Evolutionary conservation across 2,888 invertebrate genomes (phyloP).

Genomic region (Cabera pusaria): DNA sequence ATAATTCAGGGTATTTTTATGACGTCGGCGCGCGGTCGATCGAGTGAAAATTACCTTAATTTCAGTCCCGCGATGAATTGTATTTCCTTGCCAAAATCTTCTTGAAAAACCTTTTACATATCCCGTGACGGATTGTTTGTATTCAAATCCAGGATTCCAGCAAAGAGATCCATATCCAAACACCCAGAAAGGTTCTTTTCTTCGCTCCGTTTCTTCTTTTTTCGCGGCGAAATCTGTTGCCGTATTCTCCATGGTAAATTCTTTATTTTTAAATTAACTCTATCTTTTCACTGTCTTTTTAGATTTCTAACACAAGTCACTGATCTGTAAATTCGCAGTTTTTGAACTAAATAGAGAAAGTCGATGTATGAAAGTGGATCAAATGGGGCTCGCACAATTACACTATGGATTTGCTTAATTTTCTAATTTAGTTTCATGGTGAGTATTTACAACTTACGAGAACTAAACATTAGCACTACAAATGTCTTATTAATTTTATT

Average conservation of each 20-base stretch:
- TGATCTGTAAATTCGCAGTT: not conserved
- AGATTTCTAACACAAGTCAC: conserved; percentile 6
- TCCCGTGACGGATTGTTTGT: conserved; percentile 91
- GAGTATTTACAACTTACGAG: conserved; percentile 42
- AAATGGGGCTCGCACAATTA: conserved; percentile 25
- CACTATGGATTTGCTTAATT: conserved; percentile 49
- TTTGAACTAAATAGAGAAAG: conserved; percentile 46
- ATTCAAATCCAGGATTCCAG: conserved; percentile 97
- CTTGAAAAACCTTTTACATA: conserved; percentile 91
- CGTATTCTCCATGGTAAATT: conserved; percentile 23
- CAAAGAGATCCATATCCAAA: conserved; percentile 98
- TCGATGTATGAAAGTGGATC: conserved; percentile 41
- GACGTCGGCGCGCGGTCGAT: too few relatives aligned
- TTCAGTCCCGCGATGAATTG: conserved; percentile 90
- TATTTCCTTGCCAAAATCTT: conserved; percentile 96
- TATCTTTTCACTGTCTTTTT: not conserved
- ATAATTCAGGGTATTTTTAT: too few relatives aligned
- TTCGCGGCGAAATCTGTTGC: conserved; percentile 15
- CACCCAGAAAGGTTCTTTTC: conserved; percentile 88
- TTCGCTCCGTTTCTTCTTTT: conserved; percentile 24
- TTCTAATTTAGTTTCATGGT: conserved; percentile 66
- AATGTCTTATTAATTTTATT: conserved; percentile 1
- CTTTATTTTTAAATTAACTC: not conserved
- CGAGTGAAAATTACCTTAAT: conserved; percentile 84
- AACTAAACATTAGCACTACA: conserved; percentile 26